These are phyloP conservation scores for Hestina assimilis DNA, from an alignment of 1,140 invertebrate species.

Conservation along the genomic window DNA sequence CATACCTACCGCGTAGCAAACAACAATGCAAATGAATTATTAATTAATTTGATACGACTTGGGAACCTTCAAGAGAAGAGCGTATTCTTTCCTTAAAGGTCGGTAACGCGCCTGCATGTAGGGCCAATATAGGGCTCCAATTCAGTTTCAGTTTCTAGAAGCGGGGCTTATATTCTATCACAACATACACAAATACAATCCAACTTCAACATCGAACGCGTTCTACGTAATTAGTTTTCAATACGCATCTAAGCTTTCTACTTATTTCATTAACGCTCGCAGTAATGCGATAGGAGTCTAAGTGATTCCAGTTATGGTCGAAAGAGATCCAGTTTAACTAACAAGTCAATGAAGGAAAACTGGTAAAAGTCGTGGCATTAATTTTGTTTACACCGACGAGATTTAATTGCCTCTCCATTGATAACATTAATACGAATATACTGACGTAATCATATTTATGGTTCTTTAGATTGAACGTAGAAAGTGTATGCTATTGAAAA, in stretches of 20 bases:
- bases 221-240: no score
- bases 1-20: no score
- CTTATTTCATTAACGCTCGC: background rate
- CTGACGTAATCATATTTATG: conserved; percentile 55
- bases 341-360: conserved; percentile 7
- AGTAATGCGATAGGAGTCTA: conserved; percentile 1
- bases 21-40: no score
- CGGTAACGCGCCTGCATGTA: no score
- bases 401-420: conserved; percentile 60
- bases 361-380: conserved; percentile 1
- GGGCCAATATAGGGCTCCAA: no score
- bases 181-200: no score
- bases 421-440: conserved; percentile 56
- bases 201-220: no score
- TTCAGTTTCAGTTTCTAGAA: no score
- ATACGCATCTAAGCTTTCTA: background rate
- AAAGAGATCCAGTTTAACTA: background rate
- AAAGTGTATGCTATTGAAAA: conserved; percentile 31
- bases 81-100: no score
- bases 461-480: conserved; percentile 40
- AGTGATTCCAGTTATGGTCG: conserved; percentile 1
- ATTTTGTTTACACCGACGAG: conserved; percentile 42
- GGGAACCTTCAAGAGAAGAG: no score
- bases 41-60: no score
- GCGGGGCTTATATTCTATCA: no score